phyloP scores from a whole-genome alignment of 2,797 vertebrate genomes.

The Rousettus madagascariensis region DNA sequence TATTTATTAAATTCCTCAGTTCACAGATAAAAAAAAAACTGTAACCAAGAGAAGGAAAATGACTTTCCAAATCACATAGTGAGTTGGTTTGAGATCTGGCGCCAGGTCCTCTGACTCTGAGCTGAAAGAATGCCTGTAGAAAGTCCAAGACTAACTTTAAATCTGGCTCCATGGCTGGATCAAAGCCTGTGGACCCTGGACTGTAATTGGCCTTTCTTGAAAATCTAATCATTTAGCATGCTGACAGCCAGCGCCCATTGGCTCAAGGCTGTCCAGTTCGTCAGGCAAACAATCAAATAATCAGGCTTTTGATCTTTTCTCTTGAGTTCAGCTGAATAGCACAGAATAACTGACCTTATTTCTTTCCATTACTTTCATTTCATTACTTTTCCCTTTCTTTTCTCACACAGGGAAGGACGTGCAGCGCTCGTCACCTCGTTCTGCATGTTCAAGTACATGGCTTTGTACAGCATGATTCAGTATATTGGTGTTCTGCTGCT shows the following conservation, averaged over 20 bases:
- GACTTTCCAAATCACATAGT: background rate
- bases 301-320: background rate
- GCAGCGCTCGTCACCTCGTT: conserved; percentile 87
- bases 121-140: background rate
- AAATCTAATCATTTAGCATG: background rate
- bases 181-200: background rate
- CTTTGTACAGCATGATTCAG: conserved; percentile 87
- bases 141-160: background rate
- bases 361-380: background rate
- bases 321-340: background rate
- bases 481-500: conserved; percentile 87
- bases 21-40: conserved; percentile 1
- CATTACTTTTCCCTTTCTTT: conserved; percentile 23
- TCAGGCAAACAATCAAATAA: background rate
- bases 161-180: background rate
- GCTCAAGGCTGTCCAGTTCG: background rate
- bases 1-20: background rate
- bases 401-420: conserved; percentile 85
- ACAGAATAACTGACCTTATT: background rate
- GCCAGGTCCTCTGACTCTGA: background rate
- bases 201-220: background rate
- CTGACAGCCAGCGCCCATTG: background rate
- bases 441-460: conserved; percentile 90
- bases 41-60: background rate
- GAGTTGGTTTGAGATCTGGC: background rate